Percentiles rank a stretch among this genome's conserved stretches.
phyloP scores from a whole-genome alignment of 2,888 invertebrate genomes.

The Hydriomena furcata region DNA sequence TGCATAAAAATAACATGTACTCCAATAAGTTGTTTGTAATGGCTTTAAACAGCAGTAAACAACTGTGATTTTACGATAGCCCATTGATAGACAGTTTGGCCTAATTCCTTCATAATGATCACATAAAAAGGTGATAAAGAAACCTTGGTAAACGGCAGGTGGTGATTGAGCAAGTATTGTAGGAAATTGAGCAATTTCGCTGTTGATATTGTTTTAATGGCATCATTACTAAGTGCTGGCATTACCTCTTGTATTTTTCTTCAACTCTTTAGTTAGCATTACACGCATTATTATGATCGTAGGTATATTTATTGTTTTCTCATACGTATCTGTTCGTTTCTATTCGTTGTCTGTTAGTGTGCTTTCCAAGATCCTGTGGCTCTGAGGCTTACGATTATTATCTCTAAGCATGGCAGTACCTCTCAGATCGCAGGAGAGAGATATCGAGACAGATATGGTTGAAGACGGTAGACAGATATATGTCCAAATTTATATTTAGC shows the following conservation, averaged over 20 bases:
- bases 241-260: neutral
- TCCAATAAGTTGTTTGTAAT: too few species aligned
- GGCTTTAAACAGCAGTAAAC: neutral
- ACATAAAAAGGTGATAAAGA: constrained; percentile 10
- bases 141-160: constrained; percentile 3
- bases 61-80: constrained; percentile 14
- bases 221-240: neutral
- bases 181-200: constrained; percentile 3
- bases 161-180: constrained; percentile 12
- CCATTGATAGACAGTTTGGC: constrained; percentile 6
- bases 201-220: constrained; percentile 15
- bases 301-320: too few species aligned
- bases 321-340: too few species aligned
- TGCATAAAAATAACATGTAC: too few species aligned
- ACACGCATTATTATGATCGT: neutral
- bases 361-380: too few species aligned
- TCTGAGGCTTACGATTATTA: too few species aligned
- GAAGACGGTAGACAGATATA: too few species aligned
- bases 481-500: too few species aligned
- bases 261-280: neutral
- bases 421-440: too few species aligned
- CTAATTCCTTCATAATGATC: constrained; percentile 14
- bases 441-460: too few species aligned
- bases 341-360: too few species aligned
- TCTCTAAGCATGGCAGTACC: too few species aligned